Evolutionary conservation across 2,888 invertebrate genomes (phyloP), one percentile per base, ranked within the genome.

Genomic region (Eupeodes luniger): DNA sequence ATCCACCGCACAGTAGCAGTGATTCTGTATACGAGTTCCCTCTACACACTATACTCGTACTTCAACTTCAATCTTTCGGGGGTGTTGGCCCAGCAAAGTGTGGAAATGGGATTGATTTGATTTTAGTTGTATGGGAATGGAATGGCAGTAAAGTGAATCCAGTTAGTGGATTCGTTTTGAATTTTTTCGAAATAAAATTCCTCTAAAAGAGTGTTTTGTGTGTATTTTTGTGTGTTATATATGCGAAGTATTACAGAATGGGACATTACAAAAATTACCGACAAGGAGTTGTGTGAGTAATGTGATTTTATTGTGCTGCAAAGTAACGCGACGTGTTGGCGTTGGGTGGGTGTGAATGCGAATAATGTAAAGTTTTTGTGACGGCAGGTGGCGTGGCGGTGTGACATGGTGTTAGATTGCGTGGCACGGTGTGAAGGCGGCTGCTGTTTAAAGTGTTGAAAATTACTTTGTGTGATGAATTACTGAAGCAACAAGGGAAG

Each of bases 161-260:
- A 16, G 40, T 40, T 10, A 19, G 7, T 72, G 55, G 70, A 44
- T 72, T 57, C 57, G 57, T 72, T 72, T 72, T 27, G 16, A 70
- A 76, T 62, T 79, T 64, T 62, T 62, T 34, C 4, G 14, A 66
- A 66, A 57, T 69, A 70, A 80, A 70, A 80, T 64, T 62, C 62
- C 51, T 40, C 14, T 34, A 40, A 51, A 77, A 67, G 4, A 40
- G 40, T 40, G 40, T 5, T 40, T 7, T 40, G 40, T 40, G 40
- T 36, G 2, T 40, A 40, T 40, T 5, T 40, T 5, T 5, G 40
- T 40, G 40, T 40, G 40, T 40, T 40, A 1, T 40, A 7, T 40
- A 7, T 40, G 72, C 59, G 2, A 19, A 19, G 34, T 49, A 47
- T 19, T 47, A 19, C 14, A 27, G 66, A 6, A 9, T 66, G 27